Base-by-base conservation (phyloP, 1,140 invertebrate genomes). In the Schlechtendalia chinensis region DNA sequence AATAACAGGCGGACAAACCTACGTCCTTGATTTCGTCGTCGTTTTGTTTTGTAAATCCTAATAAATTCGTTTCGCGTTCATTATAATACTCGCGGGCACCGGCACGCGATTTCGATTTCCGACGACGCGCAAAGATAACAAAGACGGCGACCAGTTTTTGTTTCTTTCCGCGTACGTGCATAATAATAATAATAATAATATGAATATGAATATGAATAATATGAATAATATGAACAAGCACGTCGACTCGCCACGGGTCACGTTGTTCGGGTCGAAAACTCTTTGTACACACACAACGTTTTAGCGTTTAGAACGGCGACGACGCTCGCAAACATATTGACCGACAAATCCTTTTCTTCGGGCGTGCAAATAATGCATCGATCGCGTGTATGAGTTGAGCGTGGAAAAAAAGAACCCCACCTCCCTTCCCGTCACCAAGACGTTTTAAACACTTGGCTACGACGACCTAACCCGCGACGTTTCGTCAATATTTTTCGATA, bases 11-110 rank as follows among this genome's bases (percentile, higher is more conserved):
- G 8, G 32, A n/a, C 32, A 8, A 39, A 39, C 32, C 8, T 39
- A 8, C 22, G 63, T 67, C 63, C 63, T 67, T 67, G 63, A 67
- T 67, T 67, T 67, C 3, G 24, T 45, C n/a, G 63, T 67, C n/a
- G n/a, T 67, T 10, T 61, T 32, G 12, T 29, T 61, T n/a, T n/a
- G n/a, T n/a, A n/a, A n/a, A n/a, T n/a, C n/a, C n/a, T n/a, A n/a
- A n/a, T n/a, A n/a, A n/a, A n/a, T n/a, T n/a, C n/a, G n/a, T 39
- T 3, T 39, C 32, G 32, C 3, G 19, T 63, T 63, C 27, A 32
- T 65, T 45, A 67, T 67, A 67, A 67, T 22, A 45, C 63, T 45
- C 19, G 29, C 63, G 19, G 29, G 16, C 32, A 8, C 32, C 32
- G 32, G 3, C 3, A 8, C 32, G 19, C 39, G 63, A 67, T 19